Evolutionary conservation across 2,888 invertebrate species (phyloP), one percentile per base, ranked within the genome.

Genomic region (Iphiclides podalirius): DNA sequence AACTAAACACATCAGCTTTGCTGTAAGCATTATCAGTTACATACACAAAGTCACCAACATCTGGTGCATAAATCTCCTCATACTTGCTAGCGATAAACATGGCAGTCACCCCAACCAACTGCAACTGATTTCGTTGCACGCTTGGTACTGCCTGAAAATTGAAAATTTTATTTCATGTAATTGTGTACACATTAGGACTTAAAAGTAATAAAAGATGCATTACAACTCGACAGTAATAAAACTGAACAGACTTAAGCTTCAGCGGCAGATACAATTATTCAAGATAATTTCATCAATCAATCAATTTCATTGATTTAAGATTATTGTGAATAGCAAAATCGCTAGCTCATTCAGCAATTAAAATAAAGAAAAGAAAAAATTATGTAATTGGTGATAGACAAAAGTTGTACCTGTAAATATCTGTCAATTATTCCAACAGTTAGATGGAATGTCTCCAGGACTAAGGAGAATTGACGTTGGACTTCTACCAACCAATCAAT

Each of bases 401-500:
- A 20, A 4, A 20, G n/a, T n/a, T 23, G 45, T 69, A 93, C 94
- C 91, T 95, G 94, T 59, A 98, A 90, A 85, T 95, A 98, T 70
- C 96, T 91, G 85, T 99, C 99, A 62, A 98, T 90, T 12, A 97
- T 94, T 58, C 94, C 93, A 45, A 98, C 92, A 47, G 96, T 93
- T 66, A 98, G 84, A 73, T 97, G 96, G 53, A 98, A 92, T 6
- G 98, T 98, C 80, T 99, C 99, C 46, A 94, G 92, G 12, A 94
- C 85, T 45, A 98, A 88, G 55, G 93, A 93, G 79, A 98, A 98
- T 69, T 96, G 94, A 41, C 91, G 84, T 63, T 97, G 97, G 6
- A 98, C 97, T 67, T 97, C 97, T 11, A 96, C 94, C 44, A 99
- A 88, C 98, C 98, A 99, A 75, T 98, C 97, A 52, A 98, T 90